Conservation (phyloP, 2,888 invertebrate genomes). For the Mechanitis mazaeus region DNA sequence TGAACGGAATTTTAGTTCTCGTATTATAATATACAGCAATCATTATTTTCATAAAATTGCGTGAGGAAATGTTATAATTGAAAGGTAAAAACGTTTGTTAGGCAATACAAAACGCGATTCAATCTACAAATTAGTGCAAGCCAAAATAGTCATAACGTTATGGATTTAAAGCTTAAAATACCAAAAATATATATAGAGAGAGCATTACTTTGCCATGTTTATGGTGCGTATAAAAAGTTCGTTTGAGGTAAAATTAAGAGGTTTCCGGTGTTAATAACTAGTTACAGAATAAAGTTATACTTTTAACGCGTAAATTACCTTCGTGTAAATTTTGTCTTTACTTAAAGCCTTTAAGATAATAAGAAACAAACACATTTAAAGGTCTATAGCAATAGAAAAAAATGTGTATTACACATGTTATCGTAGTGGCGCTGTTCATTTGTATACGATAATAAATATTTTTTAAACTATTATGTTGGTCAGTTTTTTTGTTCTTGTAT, state of each 20-base stretch:
- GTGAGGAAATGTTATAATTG: constrained; percentile 30
- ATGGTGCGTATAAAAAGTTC: constrained; percentile 29
- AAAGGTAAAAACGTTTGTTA: constrained; percentile 25
- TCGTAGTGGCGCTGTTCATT: no score
- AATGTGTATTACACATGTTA: no score
- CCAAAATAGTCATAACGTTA: background rate
- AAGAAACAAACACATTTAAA: background rate
- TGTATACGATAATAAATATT: no score
- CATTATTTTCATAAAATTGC: constrained; percentile 28
- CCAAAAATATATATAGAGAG: constrained; percentile 3
- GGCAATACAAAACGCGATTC: constrained; percentile 18
- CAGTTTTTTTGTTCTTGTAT: background rate
- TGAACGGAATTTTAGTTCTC: constrained; percentile 20
- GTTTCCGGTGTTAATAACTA: constrained; percentile 36
- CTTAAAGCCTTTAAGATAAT: background rate
- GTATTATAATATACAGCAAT: constrained; percentile 22
- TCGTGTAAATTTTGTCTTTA: constrained; percentile 11
- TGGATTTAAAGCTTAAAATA: background rate
- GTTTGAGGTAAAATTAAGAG: constrained; percentile 36
- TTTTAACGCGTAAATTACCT: constrained; percentile 3
- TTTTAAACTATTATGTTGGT: background rate
- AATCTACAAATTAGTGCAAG: background rate
- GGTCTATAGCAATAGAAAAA: no score
- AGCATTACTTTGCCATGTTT: constrained; percentile 18
- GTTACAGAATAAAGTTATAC: constrained; percentile 26